phyloP scores from a whole-genome alignment of 2,888 invertebrate species.

The Philereme transversata region DNA sequence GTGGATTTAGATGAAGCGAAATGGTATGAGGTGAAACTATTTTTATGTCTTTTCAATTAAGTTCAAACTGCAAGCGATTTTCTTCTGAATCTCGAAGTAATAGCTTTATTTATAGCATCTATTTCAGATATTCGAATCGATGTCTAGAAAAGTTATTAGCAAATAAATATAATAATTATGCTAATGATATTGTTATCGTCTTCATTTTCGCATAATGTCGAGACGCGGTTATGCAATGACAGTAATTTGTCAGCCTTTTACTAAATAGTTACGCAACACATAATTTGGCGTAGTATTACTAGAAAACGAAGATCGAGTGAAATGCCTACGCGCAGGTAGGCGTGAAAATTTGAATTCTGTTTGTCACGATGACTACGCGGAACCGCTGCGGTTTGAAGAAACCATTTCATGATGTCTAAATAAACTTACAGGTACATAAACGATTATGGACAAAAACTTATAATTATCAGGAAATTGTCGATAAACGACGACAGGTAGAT shows the following conservation, averaged over 20 bases:
- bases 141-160: conserved; percentile 18
- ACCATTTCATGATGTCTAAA: conserved; percentile 21
- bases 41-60: background rate
- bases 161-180: conserved; percentile 25
- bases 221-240: conserved; percentile 34
- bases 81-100: background rate
- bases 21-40: background rate
- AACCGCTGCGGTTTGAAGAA: conserved; percentile 24
- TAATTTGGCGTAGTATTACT: conserved; percentile 58
- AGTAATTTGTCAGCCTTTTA: conserved; percentile 43
- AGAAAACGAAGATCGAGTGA: conserved; percentile 61
- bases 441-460: conserved; percentile 21
- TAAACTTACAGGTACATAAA: conserved; percentile 1
- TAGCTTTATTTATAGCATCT: conserved; percentile 13
- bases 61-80: too few species aligned
- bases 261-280: conserved; percentile 55
- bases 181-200: conserved; percentile 28
- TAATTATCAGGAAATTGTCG: conserved; percentile 21
- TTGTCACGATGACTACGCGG: conserved; percentile 49
- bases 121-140: conserved; percentile 8
- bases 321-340: conserved; percentile 58
- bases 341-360: conserved; percentile 64
- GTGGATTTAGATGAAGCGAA: conserved; percentile 19
- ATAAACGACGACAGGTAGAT: conserved; percentile 4
- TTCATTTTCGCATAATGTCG: conserved; percentile 20